These are phyloP conservation scores for Gonatopus flavifemur DNA, from an alignment of 1,140 invertebrate species.

Conservation along the genomic window DNA sequence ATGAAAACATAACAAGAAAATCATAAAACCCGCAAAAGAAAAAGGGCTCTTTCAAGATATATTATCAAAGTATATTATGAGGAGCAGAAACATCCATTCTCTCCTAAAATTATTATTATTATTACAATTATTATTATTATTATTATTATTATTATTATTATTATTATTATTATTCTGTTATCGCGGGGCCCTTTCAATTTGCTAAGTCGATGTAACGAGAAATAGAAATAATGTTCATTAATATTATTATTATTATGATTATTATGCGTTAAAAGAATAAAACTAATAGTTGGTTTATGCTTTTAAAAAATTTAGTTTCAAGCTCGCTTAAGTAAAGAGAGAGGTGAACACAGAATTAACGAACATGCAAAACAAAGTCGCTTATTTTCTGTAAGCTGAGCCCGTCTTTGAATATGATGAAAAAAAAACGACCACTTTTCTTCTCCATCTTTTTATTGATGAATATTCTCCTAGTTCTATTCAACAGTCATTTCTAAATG, in stretches of 20 bases:
- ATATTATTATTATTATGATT: slow-evolving; percentile 49
- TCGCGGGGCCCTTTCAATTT: slow-evolving; percentile 25
- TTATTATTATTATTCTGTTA: too few species aligned
- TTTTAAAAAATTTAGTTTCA: slow-evolving; percentile 52
- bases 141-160: too few species aligned
- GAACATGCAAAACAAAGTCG: slow-evolving; percentile 28
- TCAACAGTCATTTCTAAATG: too few species aligned
- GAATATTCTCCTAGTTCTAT: too few species aligned
- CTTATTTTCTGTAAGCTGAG: slow-evolving; percentile 41
- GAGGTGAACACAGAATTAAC: slow-evolving; percentile 17
- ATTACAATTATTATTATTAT: too few species aligned
- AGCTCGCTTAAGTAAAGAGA: slow-evolving; percentile 40
- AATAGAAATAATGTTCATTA: slow-evolving; percentile 56
- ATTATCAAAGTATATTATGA: too few species aligned
- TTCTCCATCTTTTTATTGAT: slow-evolving; percentile 3
- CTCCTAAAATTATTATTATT: too few species aligned
- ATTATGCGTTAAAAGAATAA: slow-evolving; percentile 45
- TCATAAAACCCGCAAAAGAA: too few species aligned
- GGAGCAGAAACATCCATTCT: too few species aligned
- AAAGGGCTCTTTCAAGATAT: too few species aligned
- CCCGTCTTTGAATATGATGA: too few species aligned
- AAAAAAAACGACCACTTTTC: neutral
- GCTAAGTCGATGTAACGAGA: slow-evolving; percentile 33
- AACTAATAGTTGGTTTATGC: slow-evolving; percentile 54
- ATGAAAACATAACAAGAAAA: too few species aligned